Conservation (phyloP, 2,113 vertebrate genomes). For the Dermatemys mawii region DNA sequence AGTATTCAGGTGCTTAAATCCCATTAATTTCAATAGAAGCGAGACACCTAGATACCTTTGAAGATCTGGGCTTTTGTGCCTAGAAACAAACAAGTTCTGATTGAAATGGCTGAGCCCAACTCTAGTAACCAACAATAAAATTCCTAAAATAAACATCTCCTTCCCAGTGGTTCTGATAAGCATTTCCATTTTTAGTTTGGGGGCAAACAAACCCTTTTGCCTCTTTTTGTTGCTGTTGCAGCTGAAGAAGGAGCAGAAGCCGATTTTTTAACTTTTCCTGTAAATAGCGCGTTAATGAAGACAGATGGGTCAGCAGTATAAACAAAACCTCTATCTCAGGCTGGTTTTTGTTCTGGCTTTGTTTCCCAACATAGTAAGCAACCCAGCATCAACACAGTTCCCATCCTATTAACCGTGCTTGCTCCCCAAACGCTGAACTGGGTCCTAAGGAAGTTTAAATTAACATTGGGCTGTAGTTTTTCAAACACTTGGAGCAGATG, state of each 20-base stretch:
- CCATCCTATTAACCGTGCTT: conserved; percentile 73
- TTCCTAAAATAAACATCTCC: conserved; percentile 30
- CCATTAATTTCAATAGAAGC: not conserved
- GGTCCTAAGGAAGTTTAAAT: conserved; percentile 82
- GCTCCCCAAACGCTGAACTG: conserved; percentile 73
- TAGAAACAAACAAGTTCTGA: not conserved
- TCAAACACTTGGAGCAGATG: conserved; percentile 78
- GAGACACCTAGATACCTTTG: not conserved
- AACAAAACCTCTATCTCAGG: conserved; percentile 75
- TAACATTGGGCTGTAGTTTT: conserved; percentile 73
- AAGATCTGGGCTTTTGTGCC: not conserved
- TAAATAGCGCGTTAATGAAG: conserved; percentile 82
- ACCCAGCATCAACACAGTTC: conserved; percentile 54
- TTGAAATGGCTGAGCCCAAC: not conserved
- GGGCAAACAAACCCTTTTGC: not conserved
- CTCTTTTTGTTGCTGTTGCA: conserved; percentile 35
- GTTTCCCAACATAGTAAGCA: conserved; percentile 84
- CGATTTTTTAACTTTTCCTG: conserved; percentile 61
- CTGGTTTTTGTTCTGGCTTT: conserved; percentile 78
- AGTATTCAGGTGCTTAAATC: not conserved
- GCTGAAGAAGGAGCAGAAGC: conserved; percentile 61
- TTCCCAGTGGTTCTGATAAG: conserved; percentile 46
- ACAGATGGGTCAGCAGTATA: conserved; percentile 73
- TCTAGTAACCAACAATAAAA: not conserved
- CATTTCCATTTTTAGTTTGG: conserved; percentile 57